These are phyloP conservation scores for Hyphantria cunea DNA, from an alignment of 1,140 invertebrate species.

Conservation along the genomic window DNA sequence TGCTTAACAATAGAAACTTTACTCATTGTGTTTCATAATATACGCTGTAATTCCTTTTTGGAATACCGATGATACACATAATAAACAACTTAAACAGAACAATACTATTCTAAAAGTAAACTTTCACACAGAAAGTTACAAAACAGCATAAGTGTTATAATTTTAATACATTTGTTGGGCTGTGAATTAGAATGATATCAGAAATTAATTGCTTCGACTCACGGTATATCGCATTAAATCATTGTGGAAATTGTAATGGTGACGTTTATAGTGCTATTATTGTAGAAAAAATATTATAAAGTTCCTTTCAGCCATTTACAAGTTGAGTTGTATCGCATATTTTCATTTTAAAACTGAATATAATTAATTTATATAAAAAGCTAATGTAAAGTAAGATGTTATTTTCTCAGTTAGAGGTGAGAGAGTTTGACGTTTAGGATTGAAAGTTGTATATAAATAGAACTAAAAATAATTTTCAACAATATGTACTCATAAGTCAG, in stretches of 20 bases:
- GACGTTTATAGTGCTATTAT: constrained; percentile 6
- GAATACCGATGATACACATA: constrained; percentile 12
- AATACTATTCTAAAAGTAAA: background rate
- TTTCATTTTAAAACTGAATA: too few relatives aligned
- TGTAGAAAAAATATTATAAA: constrained; percentile 1
- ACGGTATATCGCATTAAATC: constrained; percentile 15
- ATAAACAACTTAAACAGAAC: constrained; percentile 6
- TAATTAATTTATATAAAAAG: too few relatives aligned
- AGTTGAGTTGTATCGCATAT: too few relatives aligned
- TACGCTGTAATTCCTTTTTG: constrained; percentile 16
- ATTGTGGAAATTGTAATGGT: constrained; percentile 6
- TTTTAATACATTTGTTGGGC: constrained; percentile 21
- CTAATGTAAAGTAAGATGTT: too few relatives aligned
- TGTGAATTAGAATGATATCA: constrained; percentile 20
- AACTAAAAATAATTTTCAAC: too few relatives aligned
- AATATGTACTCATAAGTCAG: too few relatives aligned
- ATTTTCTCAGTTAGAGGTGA: too few relatives aligned
- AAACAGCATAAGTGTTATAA: constrained; percentile 8
- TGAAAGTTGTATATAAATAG: too few relatives aligned
- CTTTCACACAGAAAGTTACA: background rate
- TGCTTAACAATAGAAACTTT: constrained; percentile 35
- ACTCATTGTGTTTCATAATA: constrained; percentile 37
- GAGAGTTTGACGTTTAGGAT: too few relatives aligned
- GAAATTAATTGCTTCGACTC: constrained; percentile 13
- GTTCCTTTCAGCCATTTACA: too few relatives aligned